Conservation (phyloP, 2,797 vertebrate genomes). For the Pteropus rufus region DNA sequence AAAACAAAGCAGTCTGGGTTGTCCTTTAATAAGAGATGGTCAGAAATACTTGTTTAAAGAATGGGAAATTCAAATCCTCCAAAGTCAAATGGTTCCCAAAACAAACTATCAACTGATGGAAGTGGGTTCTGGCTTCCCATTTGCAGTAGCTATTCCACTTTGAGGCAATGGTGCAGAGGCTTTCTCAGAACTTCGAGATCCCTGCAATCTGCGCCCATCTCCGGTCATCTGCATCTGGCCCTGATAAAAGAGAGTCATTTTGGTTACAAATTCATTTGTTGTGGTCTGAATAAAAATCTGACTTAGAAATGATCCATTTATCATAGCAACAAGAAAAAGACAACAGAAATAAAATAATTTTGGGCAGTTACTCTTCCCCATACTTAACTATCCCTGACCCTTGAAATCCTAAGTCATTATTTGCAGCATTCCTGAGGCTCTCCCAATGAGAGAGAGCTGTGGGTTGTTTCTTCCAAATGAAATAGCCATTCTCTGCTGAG, state of each 20-base stretch:
- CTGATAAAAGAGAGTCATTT: conserved; percentile 60
- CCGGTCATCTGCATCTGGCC: conserved; percentile 48
- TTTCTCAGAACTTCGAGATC: conserved; percentile 45
- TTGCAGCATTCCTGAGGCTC: neutral
- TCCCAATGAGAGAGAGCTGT: neutral
- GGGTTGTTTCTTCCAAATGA: conserved; percentile 86
- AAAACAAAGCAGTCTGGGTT: conserved; percentile 9
- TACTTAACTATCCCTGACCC: neutral
- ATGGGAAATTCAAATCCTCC: conserved; percentile 3
- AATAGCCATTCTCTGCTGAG: conserved; percentile 77
- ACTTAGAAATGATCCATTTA: neutral
- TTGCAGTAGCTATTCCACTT: conserved; percentile 66
- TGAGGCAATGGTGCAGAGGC: neutral
- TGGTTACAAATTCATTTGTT: conserved; percentile 32
- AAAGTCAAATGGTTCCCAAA: conserved; percentile 37
- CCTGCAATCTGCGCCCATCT: conserved; percentile 27
- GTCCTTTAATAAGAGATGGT: conserved; percentile 1
- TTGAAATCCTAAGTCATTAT: conserved; percentile 26
- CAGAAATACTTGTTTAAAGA: conserved; percentile 46
- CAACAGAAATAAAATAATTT: neutral
- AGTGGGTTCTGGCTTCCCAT: conserved; percentile 77
- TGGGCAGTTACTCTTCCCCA: neutral
- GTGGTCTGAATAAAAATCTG: neutral
- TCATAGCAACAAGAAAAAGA: neutral
- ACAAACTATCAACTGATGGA: conserved; percentile 75